Evolutionary conservation across 2,797 vertebrate species (phyloP), one percentile per base, ranked within the genome.

Genomic region (Neomorphus geoffroyi): DNA sequence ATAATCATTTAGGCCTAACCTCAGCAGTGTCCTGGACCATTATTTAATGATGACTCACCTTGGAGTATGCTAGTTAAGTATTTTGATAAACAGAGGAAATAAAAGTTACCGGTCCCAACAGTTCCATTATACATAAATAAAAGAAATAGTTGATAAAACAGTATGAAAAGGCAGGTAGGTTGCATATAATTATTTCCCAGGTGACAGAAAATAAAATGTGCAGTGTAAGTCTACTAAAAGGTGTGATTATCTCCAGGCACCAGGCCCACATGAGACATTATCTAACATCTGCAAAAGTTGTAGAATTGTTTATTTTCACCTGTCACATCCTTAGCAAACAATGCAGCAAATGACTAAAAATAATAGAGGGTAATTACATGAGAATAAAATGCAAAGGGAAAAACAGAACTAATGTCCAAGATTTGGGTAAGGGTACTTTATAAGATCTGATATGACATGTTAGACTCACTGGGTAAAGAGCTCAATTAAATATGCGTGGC

Each of bases 1-100:
- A 35, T 80, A 97, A 96, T 93, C 90, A 96, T 96, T 95, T 95
- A 92, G 37, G 71, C 88, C 96, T 96, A 91, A 74, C 86, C 71
- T 96, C 71, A 96, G 84, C 86, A 75, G 81, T 69, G 82, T 78
- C 80, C 94, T 79, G 84, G 67, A 92, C 50, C 77, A 46, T 75
- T 95, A 75, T 90, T 96, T 93, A 81, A 65, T 80, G 78, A 94
- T 90, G 86, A 66, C 48, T 75, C 62, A 86, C 53, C 48, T 96
- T 91, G 79, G 65, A 95, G 51, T 71, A 90, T 37, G 80, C 69
- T 92, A 88, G 91, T 92, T 95, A 97, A 94, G 91, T 82, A 94
- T 95, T 97, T 95, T 96, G 89, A 93, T 93, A 90, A 95, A 96
- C 75, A 39, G 21, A 79, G 30, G 54, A 82, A 92, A 91, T 82